Conservation (phyloP, 2,797 vertebrate genomes). For the Myotis pilosus region DNA sequence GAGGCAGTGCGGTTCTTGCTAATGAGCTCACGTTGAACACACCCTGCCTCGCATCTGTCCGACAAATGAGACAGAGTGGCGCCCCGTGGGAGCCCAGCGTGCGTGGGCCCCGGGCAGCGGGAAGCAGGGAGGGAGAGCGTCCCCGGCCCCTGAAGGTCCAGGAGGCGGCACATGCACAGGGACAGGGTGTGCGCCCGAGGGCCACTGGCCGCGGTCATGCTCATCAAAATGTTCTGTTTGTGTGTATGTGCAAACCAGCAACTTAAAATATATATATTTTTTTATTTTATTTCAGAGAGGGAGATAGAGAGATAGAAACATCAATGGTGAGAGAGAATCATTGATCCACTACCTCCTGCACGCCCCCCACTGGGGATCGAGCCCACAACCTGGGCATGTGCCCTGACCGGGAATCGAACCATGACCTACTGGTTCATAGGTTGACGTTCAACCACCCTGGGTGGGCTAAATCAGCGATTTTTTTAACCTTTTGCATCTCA, state of each 20-base stretch:
- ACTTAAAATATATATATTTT: no score
- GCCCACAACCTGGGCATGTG: no score
- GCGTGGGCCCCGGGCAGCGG: background rate
- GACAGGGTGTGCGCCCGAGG: accelerated
- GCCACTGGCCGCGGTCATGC: accelerated
- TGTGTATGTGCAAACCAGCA: background rate
- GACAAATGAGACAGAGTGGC: background rate
- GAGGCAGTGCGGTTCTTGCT: accelerated
- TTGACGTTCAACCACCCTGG: no score
- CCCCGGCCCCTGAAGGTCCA: background rate
- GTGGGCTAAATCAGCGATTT: background rate
- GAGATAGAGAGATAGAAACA: no score
- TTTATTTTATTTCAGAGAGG: no score
- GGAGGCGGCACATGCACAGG: accelerated
- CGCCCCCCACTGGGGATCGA: no score
- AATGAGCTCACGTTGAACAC: background rate
- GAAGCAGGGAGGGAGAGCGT: accelerated
- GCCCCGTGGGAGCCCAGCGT: accelerated
- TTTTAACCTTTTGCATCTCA: background rate
- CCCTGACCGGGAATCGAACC: no score
- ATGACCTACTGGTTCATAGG: no score
- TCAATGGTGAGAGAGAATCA: no score
- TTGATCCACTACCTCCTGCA: no score
- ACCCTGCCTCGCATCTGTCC: accelerated
- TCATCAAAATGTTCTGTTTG: background rate